These are phyloP conservation scores for Corvus hawaiiensis DNA, from an alignment of 2,113 vertebrate species.

Conservation along the genomic window DNA sequence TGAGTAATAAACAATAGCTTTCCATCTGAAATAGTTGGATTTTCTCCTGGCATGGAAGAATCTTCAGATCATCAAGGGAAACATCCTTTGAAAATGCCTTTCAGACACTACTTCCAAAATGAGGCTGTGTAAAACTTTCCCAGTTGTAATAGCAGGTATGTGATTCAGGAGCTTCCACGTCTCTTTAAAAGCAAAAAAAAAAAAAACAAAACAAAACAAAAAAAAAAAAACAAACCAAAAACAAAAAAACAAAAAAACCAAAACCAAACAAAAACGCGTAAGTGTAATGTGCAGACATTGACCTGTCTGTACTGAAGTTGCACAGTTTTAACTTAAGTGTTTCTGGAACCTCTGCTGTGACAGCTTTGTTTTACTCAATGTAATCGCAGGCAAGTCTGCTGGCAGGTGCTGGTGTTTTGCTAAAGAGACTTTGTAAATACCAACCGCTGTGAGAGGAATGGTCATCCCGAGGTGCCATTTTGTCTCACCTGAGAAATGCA, in stretches of 20 bases:
- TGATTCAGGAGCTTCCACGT: rapidly evolving
- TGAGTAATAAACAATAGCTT: too few relatives aligned
- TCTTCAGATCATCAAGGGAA: too few relatives aligned
- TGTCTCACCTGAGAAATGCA: background rate
- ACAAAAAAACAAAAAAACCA: too few relatives aligned
- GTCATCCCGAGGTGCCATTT: rapidly evolving
- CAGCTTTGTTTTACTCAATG: background rate
- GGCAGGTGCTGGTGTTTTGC: background rate
- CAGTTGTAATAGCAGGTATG: background rate
- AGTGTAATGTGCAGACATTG: background rate
- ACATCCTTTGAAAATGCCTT: background rate
- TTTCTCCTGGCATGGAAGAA: too few relatives aligned
- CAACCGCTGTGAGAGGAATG: rapidly evolving
- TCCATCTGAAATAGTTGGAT: too few relatives aligned
- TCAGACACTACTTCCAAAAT: background rate
- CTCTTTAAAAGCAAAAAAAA: background rate
- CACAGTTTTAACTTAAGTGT: background rate
- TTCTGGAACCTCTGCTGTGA: background rate
- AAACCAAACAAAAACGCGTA: too few relatives aligned
- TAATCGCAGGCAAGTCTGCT: background rate
- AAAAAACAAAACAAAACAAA: rapidly evolving
- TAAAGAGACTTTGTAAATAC: background rate
- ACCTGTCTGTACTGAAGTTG: background rate
- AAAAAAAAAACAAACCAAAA: too few relatives aligned
- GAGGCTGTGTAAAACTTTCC: background rate